Base-by-base conservation (phyloP, 2,888 invertebrate species). In the Rugalucina vietnamica region DNA sequence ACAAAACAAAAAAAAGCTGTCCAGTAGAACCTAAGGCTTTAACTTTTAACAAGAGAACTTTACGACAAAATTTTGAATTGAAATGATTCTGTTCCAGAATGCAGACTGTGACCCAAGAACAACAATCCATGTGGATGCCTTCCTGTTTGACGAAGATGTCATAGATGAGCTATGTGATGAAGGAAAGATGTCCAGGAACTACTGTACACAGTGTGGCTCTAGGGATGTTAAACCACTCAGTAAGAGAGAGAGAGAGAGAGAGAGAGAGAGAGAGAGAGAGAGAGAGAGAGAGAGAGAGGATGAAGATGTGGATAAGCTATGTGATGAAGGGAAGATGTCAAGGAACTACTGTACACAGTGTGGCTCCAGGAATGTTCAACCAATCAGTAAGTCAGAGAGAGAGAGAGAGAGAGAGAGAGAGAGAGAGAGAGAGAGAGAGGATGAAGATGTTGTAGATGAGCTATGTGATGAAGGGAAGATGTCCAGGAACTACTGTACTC, bases 91-190 rank as follows among this genome's bases (percentile, higher is more conserved):
- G n/a, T n/a, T 88, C 14, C 85, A 94, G 93, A 93, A 93, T 93
- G 94, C 96, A 14, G 96, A 96, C 91, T 96, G 96, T 88, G 95
- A 95, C 85, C 94, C 95, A 32, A 90, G 93, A 1, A 96, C 96
- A 76, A 96, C 96, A 1, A 95, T 96, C 21, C 96, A 97, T 93
- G 95, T 97, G 0, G 97, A 97, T 95, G 96, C 96, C 60, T 97
- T 97, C 92, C 95, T 97, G 0, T 97, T 96, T 95, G 96, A 96
- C 89, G 96, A 97, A 84, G 95, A 96, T 24, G 96, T 96, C 84
- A 95, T 97, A 18, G 96, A 97, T 74, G 93, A 95, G n/a, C 92
- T 96, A n/a, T 95, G 95, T 54, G 95, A 96, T 65, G 94, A 95
- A 32, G 96, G 96, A 36, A 92, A 95, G 87, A 83, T 96, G 54